Percentiles rank a stretch among this genome's conserved stretches.
These are phyloP conservation scores for Orthosia gracilis DNA, from an alignment of 2,888 invertebrate genomes.

Conservation along the genomic window DNA sequence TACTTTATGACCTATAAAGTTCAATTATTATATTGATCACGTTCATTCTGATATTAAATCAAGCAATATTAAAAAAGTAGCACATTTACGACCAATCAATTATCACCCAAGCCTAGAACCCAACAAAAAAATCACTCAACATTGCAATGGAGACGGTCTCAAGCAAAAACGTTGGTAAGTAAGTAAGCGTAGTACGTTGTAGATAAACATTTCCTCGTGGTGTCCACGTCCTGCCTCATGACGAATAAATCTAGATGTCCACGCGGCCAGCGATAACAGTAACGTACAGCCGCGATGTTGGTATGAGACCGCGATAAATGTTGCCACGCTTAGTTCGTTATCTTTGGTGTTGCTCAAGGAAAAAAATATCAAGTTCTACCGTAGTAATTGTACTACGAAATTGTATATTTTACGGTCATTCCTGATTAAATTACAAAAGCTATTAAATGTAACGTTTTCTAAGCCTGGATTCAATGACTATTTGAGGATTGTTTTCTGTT, in stretches of 20 bases:
- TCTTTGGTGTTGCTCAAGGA: slow-evolving; percentile 66
- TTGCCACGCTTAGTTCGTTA: slow-evolving; percentile 73
- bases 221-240: slow-evolving; percentile 80
- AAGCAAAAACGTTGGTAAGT: slow-evolving; percentile 71
- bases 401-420: background rate
- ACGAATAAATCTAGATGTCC: slow-evolving; percentile 87
- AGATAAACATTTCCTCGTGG: slow-evolving; percentile 86
- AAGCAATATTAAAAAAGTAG: background rate
- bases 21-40: too few species aligned
- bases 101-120: background rate
- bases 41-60: background rate
- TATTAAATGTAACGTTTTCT: background rate
- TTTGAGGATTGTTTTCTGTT: background rate
- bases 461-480: background rate
- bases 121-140: slow-evolving; percentile 39
- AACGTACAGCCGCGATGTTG: slow-evolving; percentile 74
- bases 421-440: too few species aligned
- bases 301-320: slow-evolving; percentile 74
- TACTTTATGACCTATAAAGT: too few species aligned
- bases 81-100: slow-evolving; percentile 15
- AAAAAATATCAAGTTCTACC: slow-evolving; percentile 59
- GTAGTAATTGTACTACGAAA: slow-evolving; percentile 28
- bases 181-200: slow-evolving; percentile 75
- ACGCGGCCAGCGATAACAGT: slow-evolving; percentile 76
- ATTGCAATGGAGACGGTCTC: slow-evolving; percentile 62